Evolutionary conservation across 2,113 vertebrate genomes (phyloP), one percentile per base, ranked within the genome.

Genomic region (Saccopteryx leptura): DNA sequence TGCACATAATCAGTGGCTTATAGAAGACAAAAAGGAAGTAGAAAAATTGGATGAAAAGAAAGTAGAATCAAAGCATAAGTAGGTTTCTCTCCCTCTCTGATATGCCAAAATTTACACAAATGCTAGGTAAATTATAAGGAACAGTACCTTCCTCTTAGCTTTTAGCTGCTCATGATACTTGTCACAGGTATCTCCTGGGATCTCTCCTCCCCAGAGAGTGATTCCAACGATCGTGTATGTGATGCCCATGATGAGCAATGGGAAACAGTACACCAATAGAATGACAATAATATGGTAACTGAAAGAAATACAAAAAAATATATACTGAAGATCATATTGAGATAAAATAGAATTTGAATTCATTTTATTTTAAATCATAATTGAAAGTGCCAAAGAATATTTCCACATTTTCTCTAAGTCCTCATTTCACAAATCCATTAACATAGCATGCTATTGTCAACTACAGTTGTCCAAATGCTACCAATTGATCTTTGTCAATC

Each of bases 171-270:
- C 99, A 0, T 99, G 99, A 52, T 99, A 99, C 96, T 99, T 99
- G 97, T 99, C 97, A 61, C 99, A 99, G 11, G 99, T 99, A 91
- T 99, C 99, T 3, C 99, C 99, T 10, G 99, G 99, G 97, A 99
- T 99, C 97, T 99, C 99, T 91, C 99, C 99, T 97, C 99, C 99
- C 99, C 99, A 99, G 79, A 99, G 98, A 0, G 99, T 99, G 97
- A 99, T 93, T 74, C 99, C 99, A 48, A 99, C 99, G n/a, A 99
- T 99, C 94, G 99, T 99, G 95, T 99, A 99, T 69, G 99, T 99
- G 98, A 99, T 98, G 23, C 98, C 99, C 99, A 99, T 99, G 96
- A 99, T 98, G 96, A 99, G 99, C 93, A 99, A 97, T 5, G 99
- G 99, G 96, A 99, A 98, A 93, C 99, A 98, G 90, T 99, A 99